These are phyloP conservation scores for Labrus mixtus DNA, from an alignment of 2,113 vertebrate species.

Conservation along the genomic window DNA sequence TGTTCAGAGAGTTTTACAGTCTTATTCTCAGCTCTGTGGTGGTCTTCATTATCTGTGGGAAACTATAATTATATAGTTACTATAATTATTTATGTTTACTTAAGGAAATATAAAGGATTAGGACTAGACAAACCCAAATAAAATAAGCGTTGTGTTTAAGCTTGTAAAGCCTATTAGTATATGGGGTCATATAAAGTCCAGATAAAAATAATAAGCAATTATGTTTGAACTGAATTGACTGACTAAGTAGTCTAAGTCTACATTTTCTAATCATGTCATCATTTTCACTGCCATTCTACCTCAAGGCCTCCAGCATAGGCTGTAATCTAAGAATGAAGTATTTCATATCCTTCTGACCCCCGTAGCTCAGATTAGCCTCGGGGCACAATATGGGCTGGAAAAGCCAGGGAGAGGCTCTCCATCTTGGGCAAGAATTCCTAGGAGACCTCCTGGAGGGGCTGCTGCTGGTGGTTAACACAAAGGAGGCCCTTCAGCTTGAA, in stretches of 20 bases:
- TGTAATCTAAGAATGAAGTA: constrained; percentile 54
- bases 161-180: neutral
- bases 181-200: constrained; percentile 3
- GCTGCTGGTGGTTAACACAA: constrained; percentile 75
- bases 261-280: constrained; percentile 3
- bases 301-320: constrained; percentile 29
- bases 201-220: neutral
- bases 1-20: constrained; percentile 12
- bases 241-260: neutral
- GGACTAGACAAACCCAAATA: neutral
- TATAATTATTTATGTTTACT: constrained; percentile 3
- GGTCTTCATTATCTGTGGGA: constrained; percentile 33
- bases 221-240: neutral
- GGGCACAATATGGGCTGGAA: constrained; percentile 53
- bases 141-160: constrained; percentile 26
- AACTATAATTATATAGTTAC: constrained; percentile 25
- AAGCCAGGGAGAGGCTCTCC: constrained; percentile 51
- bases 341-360: constrained; percentile 56
- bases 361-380: constrained; percentile 42
- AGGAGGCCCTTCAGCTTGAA: constrained; percentile 76
- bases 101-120: constrained; percentile 14
- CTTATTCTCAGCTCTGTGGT: constrained; percentile 22
- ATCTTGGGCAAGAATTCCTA: constrained; percentile 68
- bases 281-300: constrained; percentile 12
- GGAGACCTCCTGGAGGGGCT: constrained; percentile 70